Base-by-base conservation (phyloP, 2,888 invertebrate species). In the Watsonalla cultraria region DNA sequence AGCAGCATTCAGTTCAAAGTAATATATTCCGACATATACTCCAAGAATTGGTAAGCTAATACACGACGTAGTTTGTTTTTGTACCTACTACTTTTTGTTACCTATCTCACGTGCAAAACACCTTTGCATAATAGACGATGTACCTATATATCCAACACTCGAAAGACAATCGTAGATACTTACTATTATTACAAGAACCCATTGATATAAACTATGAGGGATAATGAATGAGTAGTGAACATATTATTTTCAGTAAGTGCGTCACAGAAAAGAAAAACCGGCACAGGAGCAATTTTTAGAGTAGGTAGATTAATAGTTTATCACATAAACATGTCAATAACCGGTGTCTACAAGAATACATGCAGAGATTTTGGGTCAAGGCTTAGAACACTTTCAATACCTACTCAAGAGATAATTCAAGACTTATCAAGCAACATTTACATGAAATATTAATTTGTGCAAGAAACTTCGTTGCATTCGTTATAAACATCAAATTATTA, bases 301-400 rank as follows among this genome's bases (percentile, higher is more conserved):
- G 61, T 54, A 53, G 58, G 62, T 60, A 70, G 63, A 59, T 60
- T 58, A 63, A 59, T 61, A 67, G 59, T 52, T 52, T 24, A 58
- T 58, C 52, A 59, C 58, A 67, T 74, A 69, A 73, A 72, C 65
- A 70, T 72, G 72, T 67, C 73, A 78, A 76, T 77, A 71, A 58
- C 61, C 54, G 58, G 60, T 55, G 65, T 37, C 7, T 5, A 37
- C 24, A 51, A 42, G 11, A 50, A n/a, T n/a, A 52, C 24, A 42
- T 42, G 45, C 8, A 34, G 45, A 13, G 42, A 48, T 52, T 52
- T 52, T 52, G 34, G 52, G 52, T 52, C 52, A 52, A 48, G 52
- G 52, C 15, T 58, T 49, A 13, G 49, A 49, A 49, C 7, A 49
- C 13, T 14, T 37, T 14, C 15, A 37, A 15, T 37, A 37, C 24